Percentiles rank a stretch among this genome's conserved stretches.
These are phyloP conservation scores for Limnephilus auricula DNA, from an alignment of 2,888 invertebrate species.

Conservation along the genomic window DNA sequence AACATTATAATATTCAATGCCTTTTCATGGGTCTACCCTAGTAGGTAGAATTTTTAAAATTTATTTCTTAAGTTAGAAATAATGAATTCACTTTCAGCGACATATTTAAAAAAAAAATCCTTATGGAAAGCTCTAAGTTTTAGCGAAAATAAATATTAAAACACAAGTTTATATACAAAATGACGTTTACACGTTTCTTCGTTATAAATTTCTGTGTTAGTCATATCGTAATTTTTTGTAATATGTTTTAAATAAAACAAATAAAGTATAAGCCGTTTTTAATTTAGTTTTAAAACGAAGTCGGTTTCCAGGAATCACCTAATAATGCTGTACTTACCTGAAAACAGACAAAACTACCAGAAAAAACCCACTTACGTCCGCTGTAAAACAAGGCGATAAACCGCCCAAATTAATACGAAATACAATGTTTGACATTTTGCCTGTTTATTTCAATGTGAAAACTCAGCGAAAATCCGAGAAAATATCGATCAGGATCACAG, in stretches of 20 bases:
- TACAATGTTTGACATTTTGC: slow-evolving; percentile 31
- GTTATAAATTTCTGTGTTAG: too few relatives aligned
- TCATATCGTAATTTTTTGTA: too few relatives aligned
- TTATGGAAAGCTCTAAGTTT: too few relatives aligned
- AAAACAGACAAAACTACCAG: background rate
- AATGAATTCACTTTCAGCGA: too few relatives aligned
- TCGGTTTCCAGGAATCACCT: background rate
- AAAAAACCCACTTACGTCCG: background rate
- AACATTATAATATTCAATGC: too few relatives aligned
- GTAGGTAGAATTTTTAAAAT: too few relatives aligned
- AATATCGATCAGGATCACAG: slow-evolving; percentile 38
- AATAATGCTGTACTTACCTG: background rate
- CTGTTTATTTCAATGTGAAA: slow-evolving; percentile 39
- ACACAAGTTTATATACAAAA: too few relatives aligned
- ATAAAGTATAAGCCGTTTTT: background rate
- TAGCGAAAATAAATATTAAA: too few relatives aligned
- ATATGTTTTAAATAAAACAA: background rate
- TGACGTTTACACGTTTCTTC: too few relatives aligned
- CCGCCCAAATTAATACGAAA: background rate
- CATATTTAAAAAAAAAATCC: too few relatives aligned
- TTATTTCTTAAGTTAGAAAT: too few relatives aligned
- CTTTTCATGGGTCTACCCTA: too few relatives aligned
- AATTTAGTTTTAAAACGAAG: background rate
- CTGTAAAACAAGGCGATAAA: background rate
- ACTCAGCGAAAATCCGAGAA: slow-evolving; percentile 34